Conservation (phyloP, 2,113 vertebrate species). For the Brienomyrus longianalis region DNA sequence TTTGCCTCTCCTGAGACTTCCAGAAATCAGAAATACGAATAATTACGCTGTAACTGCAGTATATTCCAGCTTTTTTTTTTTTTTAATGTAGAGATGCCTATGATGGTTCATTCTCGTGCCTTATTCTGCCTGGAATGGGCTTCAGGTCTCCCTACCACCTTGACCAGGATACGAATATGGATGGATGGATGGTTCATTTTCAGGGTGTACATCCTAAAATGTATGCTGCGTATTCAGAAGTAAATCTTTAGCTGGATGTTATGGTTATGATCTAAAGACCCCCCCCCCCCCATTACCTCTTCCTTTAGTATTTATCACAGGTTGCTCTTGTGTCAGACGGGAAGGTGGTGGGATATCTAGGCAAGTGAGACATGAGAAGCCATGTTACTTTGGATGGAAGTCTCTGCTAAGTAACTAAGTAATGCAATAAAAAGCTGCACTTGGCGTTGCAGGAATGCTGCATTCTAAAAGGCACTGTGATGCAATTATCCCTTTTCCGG, state of each 20-base stretch:
- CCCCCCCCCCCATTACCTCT: background rate
- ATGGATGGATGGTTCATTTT: background rate
- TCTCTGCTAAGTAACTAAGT: background rate
- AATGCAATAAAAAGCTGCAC: conserved; percentile 9
- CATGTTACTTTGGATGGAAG: background rate
- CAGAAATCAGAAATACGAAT: background rate
- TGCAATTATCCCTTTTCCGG: conserved; percentile 28
- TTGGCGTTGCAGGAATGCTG: background rate
- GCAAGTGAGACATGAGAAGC: background rate
- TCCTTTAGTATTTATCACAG: background rate
- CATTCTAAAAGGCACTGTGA: background rate
- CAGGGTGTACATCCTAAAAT: background rate
- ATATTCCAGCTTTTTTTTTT: background rate
- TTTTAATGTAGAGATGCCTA: background rate
- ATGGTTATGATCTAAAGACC: background rate
- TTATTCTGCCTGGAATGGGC: background rate
- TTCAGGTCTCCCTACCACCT: background rate
- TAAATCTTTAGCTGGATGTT: background rate
- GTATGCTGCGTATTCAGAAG: background rate
- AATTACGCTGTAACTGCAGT: background rate
- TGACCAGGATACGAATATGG: background rate
- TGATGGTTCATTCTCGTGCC: background rate
- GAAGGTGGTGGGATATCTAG: background rate
- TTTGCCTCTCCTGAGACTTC: background rate
- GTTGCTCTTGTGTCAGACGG: background rate